Evolutionary conservation across 2,113 vertebrate species (phyloP).

Genomic region (Mirza zaza): DNA sequence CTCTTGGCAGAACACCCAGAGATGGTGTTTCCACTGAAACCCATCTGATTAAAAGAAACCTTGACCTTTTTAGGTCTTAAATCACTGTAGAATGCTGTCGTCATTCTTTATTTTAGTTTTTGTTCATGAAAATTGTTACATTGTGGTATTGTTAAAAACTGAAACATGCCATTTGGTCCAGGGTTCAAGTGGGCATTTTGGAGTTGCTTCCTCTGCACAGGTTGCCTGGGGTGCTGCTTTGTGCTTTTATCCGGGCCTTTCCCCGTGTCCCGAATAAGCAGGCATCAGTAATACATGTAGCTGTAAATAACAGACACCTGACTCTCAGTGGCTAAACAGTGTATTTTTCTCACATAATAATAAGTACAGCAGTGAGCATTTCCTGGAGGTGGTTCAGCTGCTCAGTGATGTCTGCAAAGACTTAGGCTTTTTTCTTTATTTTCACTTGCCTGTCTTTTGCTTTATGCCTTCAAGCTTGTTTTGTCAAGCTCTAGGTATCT

Average conservation of each 20-base stretch:
- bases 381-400: neutral
- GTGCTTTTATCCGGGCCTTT: neutral
- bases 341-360: neutral
- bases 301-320: neutral
- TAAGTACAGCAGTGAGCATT: neutral
- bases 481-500: neutral
- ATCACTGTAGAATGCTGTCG: constrained; percentile 34
- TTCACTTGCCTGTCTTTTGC: neutral
- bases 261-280: neutral
- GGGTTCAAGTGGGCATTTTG: neutral
- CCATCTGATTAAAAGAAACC: constrained; percentile 28
- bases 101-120: constrained; percentile 49
- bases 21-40: constrained; percentile 55
- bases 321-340: neutral
- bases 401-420: neutral
- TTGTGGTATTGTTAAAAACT: neutral
- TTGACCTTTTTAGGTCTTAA: constrained; percentile 42
- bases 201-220: neutral
- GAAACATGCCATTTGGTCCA: neutral
- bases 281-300: neutral
- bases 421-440: neutral
- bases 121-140: neutral
- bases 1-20: constrained; percentile 48
- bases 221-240: neutral
- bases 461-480: neutral